Evolutionary conservation across 2,888 invertebrate species (phyloP), one percentile per base, ranked within the genome.

Genomic region (Liopterus haemorrhoidalis): DNA sequence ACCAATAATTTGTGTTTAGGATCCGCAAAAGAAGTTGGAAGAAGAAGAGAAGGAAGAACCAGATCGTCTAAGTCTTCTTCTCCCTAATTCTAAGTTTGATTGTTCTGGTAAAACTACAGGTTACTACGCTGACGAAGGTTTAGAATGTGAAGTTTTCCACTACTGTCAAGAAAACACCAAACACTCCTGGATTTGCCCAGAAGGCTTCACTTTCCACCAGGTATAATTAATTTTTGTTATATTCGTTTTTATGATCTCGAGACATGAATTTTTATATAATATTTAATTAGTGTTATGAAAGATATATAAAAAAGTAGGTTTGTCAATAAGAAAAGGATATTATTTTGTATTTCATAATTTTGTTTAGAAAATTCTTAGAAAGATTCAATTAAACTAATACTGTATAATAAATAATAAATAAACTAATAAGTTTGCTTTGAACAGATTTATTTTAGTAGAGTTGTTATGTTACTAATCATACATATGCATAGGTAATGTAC

Each of bases 111-210:
- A 83, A 62, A 85, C 85, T 62, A 85, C 87, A 8, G 92, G 92
- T 5, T 93, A 92, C 70, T 92, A 92, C 63, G 92, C 92, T 18
- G 92, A 92, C 61, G 86, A 89, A 59, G 85, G 85, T 31, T 75
- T 93, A 16, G 80, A 80, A 58, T 93, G 92, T 61, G 91, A 92
- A 68, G 89, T 92, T 25, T 93, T 92, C 78, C 92, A 92, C 64
- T 92, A 92, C 67, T 92, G 92, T 63, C 89, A 91, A 63, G 91
- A 89, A 56, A 86, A 82, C 57, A 85, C 85, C 25, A 84, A 82
- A 60, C 91, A 92, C 67, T 91, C 91, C 2, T 93, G 92, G 91
- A 83, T 92, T 58, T 93, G 92, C 59, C 92, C 92, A 0, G 88
- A 90, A 58, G 90, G 90, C 42, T 91, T 92, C 64, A 81, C 82